Base-by-base conservation (phyloP, 1,140 invertebrate species). In the Idris sp. region DNA sequence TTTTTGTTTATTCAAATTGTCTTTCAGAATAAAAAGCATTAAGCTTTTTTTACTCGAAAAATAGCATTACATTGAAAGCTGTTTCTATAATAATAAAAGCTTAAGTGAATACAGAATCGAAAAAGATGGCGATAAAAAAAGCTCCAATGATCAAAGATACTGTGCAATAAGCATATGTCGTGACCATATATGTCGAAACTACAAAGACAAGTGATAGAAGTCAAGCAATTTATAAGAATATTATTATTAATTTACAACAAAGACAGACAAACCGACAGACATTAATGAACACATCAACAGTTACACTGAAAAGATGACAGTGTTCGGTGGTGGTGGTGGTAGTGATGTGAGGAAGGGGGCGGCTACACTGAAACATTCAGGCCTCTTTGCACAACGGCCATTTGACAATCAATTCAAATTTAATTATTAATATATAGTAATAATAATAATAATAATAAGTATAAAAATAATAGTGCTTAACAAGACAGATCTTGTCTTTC, bases 281-380 rank as follows among this genome's bases (percentile, higher is more conserved):
- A 81, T 82, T 76, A 81, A 82, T 77, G 80, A 71, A 85, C 76
- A 82, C 81, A 81, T 83, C 69, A 84, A 82, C 76, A 79, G 44
- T 83, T 72, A 86, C 82, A 86, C 80, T 77, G 79, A 84, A 73
- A 83, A 84, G 76, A 85, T 83, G 78, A 82, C 80, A 83, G 83
- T 85, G 84, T 83, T 84, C 83, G 79, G 80, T 84, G 74, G 69
- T 80, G 74, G 74, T 82, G 71, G 79, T 83, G 74, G 72, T 79
- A 67, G 79, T 83, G 81, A 79, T 78, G 75, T 82, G 83, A 84
- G 84, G 84, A 85, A 84, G 81, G 77, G 83, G 81, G 81, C 77
- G 81, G 83, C 83, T 86, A 86, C 84, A 85, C 80, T 83, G 84
- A 86, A 84, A 86, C 84, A 86, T 86, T 82, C 82, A 84, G 79